Evolutionary conservation across 2,888 invertebrate species (phyloP), one percentile per base, ranked within the genome.

Genomic region (Acanthococcus lagerstroemiae): DNA sequence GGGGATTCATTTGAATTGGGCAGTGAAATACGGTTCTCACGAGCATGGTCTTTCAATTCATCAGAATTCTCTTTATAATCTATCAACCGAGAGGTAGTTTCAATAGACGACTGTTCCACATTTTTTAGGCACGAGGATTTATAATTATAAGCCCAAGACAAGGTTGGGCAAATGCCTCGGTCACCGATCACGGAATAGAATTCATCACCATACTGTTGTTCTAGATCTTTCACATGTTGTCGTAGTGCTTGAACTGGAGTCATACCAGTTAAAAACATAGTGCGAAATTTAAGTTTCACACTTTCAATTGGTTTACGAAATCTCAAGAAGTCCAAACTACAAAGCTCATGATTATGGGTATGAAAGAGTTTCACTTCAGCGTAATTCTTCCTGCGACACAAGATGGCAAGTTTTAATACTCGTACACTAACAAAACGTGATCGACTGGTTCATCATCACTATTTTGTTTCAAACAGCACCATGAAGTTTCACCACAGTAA

Each of bases 211-310:
- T 56, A 56, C 9, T 56, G 55, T 15, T 56, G 55, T 7, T 56
- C 55, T n/a, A 56, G 22, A 21, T 56, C 55, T 21, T 56, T 56
- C 24, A 37, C 44, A n/a, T 56, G 55, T 44, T 56, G 55, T n/a
- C 24, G 6, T 37, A 56, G 44, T 4, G 55, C 55, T 56, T 56
- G 55, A 15, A 44, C 24, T 22, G 55, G 55, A 0, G 55, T 56
- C 55, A 56, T 56, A 21, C 55, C 55, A 2, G 55, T 22, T 24
- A 56, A 22, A 17, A 56, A 56, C 55, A 56, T 56, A 56, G 30
- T 9, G 30, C 22, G 24, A 15, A 56, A 56, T 56, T 56, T 56
- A 22, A 12, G 30, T 12, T 56, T 56, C 1, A 56, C 37, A 15
- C 22, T 44, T 21, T 56, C 37, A 2, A 26, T 56, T 21, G 55